These are phyloP conservation scores for Pimpla rufipes DNA, from an alignment of 2,888 invertebrate species.

Conservation along the genomic window DNA sequence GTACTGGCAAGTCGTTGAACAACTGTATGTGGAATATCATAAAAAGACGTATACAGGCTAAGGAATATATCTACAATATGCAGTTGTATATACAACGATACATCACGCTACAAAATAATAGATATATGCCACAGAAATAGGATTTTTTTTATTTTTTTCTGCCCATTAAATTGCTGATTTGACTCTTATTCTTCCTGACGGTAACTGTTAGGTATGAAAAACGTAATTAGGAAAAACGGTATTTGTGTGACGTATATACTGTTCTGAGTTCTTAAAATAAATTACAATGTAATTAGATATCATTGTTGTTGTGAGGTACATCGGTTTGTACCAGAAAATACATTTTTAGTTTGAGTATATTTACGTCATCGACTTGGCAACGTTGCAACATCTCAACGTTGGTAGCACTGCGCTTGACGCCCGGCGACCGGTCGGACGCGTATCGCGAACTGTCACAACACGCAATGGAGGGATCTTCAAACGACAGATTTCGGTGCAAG, in stretches of 20 bases:
- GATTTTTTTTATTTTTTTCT: constrained; percentile 1
- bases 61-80: neutral
- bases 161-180: constrained; percentile 1
- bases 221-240: no score
- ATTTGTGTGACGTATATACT: no score
- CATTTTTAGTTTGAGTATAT: neutral
- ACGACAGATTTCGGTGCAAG: no score
- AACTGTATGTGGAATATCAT: neutral
- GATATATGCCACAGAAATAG: neutral
- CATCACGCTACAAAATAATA: neutral
- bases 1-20: no score
- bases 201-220: no score
- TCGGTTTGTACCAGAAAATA: neutral
- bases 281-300: neutral
- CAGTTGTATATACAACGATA: neutral
- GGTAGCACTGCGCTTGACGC: neutral
- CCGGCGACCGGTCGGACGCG: neutral
- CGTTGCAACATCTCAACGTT: neutral
- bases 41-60: neutral
- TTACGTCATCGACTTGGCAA: neutral
- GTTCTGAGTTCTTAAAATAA: no score
- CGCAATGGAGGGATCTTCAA: neutral
- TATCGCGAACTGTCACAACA: neutral
- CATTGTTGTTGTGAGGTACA: neutral
- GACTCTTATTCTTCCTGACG: neutral